Percentiles rank a stretch among this genome's conserved stretches.
These are phyloP conservation scores for Tinea pellionella DNA, from an alignment of 2,888 invertebrate genomes.

Conservation along the genomic window DNA sequence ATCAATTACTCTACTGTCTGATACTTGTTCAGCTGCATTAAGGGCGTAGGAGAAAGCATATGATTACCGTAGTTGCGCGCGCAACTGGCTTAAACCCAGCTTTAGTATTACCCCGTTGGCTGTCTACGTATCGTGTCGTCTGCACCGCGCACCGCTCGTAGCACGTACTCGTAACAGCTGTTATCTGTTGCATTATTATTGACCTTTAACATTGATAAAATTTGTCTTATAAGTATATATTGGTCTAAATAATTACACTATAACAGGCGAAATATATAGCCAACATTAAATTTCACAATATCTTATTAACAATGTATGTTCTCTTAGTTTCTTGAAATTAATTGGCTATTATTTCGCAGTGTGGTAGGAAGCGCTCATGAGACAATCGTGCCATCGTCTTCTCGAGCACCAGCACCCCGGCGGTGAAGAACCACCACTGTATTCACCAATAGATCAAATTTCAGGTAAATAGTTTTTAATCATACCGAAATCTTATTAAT, in stretches of 20 bases:
- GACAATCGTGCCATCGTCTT: conserved; percentile 68
- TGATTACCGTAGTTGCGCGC: neutral
- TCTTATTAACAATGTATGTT: too few species aligned
- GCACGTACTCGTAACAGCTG: too few species aligned
- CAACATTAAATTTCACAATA: too few species aligned
- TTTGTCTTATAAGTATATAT: too few species aligned
- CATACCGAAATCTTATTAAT: neutral
- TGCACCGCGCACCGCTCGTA: too few species aligned
- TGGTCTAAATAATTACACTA: too few species aligned
- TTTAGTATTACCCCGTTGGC: neutral
- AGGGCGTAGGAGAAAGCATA: neutral
- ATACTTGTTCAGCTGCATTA: neutral
- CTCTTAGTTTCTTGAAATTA: too few species aligned
- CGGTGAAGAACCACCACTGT: conserved; percentile 61
- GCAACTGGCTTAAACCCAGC: neutral
- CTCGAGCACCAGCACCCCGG: conserved; percentile 66
- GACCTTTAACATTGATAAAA: too few species aligned
- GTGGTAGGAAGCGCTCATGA: conserved; percentile 64
- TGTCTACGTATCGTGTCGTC: neutral
- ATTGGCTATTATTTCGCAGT: conserved; percentile 26
- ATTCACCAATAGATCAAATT: conserved; percentile 65
- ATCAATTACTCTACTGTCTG: neutral
- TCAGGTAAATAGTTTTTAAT: conserved; percentile 39
- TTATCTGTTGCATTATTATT: too few species aligned
- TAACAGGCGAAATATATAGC: too few species aligned